Evolutionary conservation across 2,888 invertebrate genomes (phyloP).

Genomic region (Panopea generosa): DNA sequence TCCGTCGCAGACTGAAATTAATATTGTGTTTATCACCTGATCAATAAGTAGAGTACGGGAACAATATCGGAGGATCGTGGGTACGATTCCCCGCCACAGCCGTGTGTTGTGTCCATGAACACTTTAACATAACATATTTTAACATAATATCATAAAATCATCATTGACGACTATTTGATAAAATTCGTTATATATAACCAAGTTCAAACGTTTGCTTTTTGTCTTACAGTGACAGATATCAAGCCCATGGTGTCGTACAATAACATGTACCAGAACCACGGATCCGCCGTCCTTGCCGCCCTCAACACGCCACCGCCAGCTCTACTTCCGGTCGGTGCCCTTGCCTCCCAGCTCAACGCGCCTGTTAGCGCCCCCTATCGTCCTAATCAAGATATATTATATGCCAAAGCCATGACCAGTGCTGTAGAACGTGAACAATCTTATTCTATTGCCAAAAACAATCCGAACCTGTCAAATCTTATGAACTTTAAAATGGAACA

Average conservation of each 20-base stretch:
- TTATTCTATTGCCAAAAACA: slow-evolving; percentile 47
- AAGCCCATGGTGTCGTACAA: slow-evolving; percentile 62
- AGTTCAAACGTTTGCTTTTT: too few relatives aligned
- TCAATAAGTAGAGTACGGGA: too few relatives aligned
- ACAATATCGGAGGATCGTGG: too few relatives aligned
- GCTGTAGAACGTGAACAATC: slow-evolving; percentile 50
- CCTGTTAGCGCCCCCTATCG: slow-evolving; percentile 57
- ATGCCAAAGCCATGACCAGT: slow-evolving; percentile 56
- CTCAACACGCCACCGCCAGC: slow-evolving; percentile 64
- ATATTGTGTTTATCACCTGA: too few relatives aligned
- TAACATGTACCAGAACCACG: slow-evolving; percentile 50
- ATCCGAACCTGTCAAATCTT: slow-evolving; percentile 46
- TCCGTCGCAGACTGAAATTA: too few relatives aligned
- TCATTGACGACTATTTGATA: too few relatives aligned
- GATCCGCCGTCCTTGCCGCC: slow-evolving; percentile 67
- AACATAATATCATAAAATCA: too few relatives aligned
- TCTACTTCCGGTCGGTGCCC: slow-evolving; percentile 65
- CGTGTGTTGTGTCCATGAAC: too few relatives aligned
- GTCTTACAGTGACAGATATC: slow-evolving; percentile 60
- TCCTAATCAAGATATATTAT: slow-evolving; percentile 36
- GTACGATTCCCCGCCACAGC: too few relatives aligned
- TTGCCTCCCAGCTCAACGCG: slow-evolving; percentile 59
- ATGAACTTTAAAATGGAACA: slow-evolving; percentile 52
- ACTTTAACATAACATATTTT: too few relatives aligned
- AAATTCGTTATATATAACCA: too few relatives aligned